These are phyloP conservation scores for Carapus acus DNA, from an alignment of 2,797 vertebrate genomes.

Conservation along the genomic window DNA sequence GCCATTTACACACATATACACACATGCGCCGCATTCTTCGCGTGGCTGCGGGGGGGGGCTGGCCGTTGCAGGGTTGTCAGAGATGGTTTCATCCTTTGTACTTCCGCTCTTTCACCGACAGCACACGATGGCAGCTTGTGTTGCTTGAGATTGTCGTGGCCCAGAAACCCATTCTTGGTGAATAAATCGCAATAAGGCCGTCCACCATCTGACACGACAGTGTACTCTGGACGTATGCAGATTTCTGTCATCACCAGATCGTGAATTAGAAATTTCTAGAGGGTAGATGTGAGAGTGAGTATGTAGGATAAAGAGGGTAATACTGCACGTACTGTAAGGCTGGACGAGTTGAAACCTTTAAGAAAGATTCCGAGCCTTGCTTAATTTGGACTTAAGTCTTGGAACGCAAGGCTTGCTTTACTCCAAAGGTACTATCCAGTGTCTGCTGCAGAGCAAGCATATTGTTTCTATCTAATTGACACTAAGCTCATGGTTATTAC, in stretches of 20 bases:
- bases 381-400: slow-evolving; percentile 35
- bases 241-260: slow-evolving; percentile 29
- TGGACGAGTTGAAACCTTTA: slow-evolving; percentile 20
- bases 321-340: neutral
- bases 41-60: slow-evolving; percentile 76
- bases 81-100: slow-evolving; percentile 75
- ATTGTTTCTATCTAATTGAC: slow-evolving; percentile 77
- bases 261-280: slow-evolving; percentile 30
- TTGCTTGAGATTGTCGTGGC: slow-evolving; percentile 62
- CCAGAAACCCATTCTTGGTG: slow-evolving; percentile 56
- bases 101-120: slow-evolving; percentile 68
- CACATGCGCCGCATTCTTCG: slow-evolving; percentile 48
- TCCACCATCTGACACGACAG: slow-evolving; percentile 51
- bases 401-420: slow-evolving; percentile 37
- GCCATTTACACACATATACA: slow-evolving; percentile 48
- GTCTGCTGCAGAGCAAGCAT: slow-evolving; percentile 68
- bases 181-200: slow-evolving; percentile 64
- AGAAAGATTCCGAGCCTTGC: slow-evolving; percentile 24
- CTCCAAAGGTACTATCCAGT: slow-evolving; percentile 67
- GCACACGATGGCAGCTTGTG: slow-evolving; percentile 65
- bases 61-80: slow-evolving; percentile 81
- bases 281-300: slow-evolving; percentile 7
- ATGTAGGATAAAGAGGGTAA: slow-evolving; percentile 12
- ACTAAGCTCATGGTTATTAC: slow-evolving; percentile 74
- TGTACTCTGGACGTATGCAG: slow-evolving; percentile 33